These are phyloP conservation scores for Callimorpha dominula DNA, from an alignment of 2,888 invertebrate species.

Conservation along the genomic window DNA sequence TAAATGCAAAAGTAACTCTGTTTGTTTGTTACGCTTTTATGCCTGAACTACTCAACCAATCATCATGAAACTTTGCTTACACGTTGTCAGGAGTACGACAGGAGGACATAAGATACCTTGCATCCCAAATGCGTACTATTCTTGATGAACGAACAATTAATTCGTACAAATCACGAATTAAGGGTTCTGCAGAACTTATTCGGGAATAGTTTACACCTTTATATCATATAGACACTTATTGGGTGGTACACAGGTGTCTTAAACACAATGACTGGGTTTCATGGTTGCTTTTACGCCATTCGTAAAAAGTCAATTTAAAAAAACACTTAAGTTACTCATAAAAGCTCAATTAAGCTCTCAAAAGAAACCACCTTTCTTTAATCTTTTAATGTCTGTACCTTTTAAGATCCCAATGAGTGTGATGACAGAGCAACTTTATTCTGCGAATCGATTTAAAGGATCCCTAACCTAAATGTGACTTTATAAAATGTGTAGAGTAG, in stretches of 20 bases:
- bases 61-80: no score
- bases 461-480: neutral
- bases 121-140: no score
- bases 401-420: constrained; percentile 3
- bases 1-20: no score
- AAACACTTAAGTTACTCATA: neutral
- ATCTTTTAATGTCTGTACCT: constrained; percentile 5
- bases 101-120: no score
- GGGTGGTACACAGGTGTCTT: neutral
- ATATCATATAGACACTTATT: neutral
- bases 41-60: no score
- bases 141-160: no score
- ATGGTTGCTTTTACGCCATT: neutral
- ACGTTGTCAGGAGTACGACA: no score
- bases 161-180: no score
- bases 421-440: constrained; percentile 4
- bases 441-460: neutral
- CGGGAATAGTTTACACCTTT: no score
- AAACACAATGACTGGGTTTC: neutral
- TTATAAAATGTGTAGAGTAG: neutral
- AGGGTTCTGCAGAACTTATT: no score
- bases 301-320: neutral
- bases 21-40: no score
- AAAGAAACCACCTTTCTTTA: neutral
- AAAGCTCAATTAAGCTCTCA: constrained; percentile 3